A percentile compares a stretch with the other conserved stretches of the same genome.
Conservation (phyloP, 2,797 vertebrate genomes). For the Periophthalmus magnuspinnatus region DNA sequence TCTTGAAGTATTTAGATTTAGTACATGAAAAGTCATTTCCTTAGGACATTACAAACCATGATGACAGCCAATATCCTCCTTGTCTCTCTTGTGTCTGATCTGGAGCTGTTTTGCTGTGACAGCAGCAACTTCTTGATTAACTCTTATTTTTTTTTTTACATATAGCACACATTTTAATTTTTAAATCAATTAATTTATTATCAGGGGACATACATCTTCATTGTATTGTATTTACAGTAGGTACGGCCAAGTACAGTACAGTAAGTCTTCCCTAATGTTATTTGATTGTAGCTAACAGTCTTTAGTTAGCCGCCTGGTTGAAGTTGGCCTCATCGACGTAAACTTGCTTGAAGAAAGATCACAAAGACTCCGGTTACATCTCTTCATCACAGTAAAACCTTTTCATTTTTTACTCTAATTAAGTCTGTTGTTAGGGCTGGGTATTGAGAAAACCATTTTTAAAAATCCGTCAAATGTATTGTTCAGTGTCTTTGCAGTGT, state of each 20-base stretch:
- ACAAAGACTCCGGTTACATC: neutral
- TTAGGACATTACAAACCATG: no score
- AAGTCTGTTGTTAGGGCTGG: neutral
- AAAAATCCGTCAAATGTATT: neutral
- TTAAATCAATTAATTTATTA: neutral
- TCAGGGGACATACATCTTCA: neutral
- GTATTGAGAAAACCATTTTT: neutral
- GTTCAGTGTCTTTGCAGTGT: neutral
- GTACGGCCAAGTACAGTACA: neutral
- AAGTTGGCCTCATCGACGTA: neutral
- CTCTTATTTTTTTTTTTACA: no score
- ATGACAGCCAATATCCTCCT: no score
- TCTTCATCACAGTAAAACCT: constrained; percentile 10
- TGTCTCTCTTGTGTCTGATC: no score
- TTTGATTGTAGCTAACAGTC: neutral
- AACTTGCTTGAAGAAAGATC: neutral
- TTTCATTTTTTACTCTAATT: neutral
- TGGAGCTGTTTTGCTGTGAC: no score
- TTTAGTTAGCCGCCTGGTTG: neutral
- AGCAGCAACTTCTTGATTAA: no score
- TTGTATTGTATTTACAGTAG: neutral
- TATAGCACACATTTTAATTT: neutral
- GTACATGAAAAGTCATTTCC: no score
- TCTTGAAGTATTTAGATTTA: no score
- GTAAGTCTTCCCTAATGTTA: neutral